phyloP scores from a whole-genome alignment of 2,888 invertebrate genomes.

The Temnothorax rugatulus region DNA sequence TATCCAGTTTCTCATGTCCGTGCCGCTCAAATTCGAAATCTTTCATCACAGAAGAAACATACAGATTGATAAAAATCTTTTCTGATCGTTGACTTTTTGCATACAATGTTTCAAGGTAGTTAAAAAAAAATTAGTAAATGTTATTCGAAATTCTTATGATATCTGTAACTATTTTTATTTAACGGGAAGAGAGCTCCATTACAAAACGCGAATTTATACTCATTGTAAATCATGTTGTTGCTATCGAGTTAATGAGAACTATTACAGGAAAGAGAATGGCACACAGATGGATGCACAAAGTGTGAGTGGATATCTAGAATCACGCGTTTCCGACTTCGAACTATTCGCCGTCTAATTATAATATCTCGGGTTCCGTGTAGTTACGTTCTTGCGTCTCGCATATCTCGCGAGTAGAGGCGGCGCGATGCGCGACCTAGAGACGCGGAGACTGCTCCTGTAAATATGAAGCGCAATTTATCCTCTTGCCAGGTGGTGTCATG shows the following conservation, averaged over 20 bases:
- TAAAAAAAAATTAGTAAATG: not conserved
- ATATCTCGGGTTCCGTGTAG: conserved; percentile 27
- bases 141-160: not conserved
- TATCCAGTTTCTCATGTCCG: not conserved
- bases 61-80: not conserved
- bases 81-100: not conserved
- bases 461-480: conserved; percentile 62
- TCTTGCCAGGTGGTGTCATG: conserved; percentile 71
- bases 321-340: not conserved
- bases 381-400: conserved; percentile 42
- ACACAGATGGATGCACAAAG: not conserved
- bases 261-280: not conserved
- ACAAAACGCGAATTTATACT: not conserved
- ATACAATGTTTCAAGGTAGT: not conserved
- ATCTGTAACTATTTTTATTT: conserved; percentile 3
- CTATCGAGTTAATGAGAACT: conserved; percentile 3
- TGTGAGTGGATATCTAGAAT: conserved; percentile 9
- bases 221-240: not conserved
- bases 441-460: conserved; percentile 60
- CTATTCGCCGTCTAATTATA: conserved; percentile 29
- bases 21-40: not conserved
- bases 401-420: conserved; percentile 3
- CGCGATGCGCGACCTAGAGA: conserved; percentile 13
- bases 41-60: not conserved
- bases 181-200: not conserved